These are phyloP conservation scores for Drosophila lini DNA, from an alignment of 1,140 invertebrate species.

Conservation along the genomic window DNA sequence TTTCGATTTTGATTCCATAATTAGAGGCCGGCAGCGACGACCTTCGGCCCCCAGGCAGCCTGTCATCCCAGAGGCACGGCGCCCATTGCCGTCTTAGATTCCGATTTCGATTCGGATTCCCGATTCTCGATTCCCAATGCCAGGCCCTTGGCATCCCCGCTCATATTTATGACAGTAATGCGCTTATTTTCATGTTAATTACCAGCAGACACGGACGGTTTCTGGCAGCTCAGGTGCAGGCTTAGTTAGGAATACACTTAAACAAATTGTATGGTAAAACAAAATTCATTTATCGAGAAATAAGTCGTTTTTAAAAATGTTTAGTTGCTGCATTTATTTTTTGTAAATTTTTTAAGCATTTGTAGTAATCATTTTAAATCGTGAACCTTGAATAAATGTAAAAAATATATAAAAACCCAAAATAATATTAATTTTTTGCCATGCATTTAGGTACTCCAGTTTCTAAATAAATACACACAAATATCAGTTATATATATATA, in stretches of 20 bases:
- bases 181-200: constrained; percentile 79
- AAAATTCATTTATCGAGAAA: no score
- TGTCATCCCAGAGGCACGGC: neutral
- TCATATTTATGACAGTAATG: constrained; percentile 36
- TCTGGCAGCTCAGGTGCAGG: neutral
- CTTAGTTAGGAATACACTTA: neutral
- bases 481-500: neutral
- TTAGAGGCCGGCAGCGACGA: constrained; percentile 32
- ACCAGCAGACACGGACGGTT: constrained; percentile 62
- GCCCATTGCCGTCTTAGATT: neutral
- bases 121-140: neutral
- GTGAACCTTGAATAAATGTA: neutral
- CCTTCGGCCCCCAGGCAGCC: constrained; percentile 4
- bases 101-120: neutral
- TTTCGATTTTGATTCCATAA: constrained; percentile 76
- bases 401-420: no score
- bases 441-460: neutral
- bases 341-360: no score
- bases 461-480: neutral
- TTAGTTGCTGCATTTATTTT: no score
- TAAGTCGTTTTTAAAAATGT: no score
- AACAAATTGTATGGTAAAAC: neutral
- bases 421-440: neutral
- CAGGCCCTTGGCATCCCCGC: constrained; percentile 1
- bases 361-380: neutral